Evolutionary conservation across 2,888 invertebrate genomes (phyloP).

Genomic region (Pyrrhia umbra): DNA sequence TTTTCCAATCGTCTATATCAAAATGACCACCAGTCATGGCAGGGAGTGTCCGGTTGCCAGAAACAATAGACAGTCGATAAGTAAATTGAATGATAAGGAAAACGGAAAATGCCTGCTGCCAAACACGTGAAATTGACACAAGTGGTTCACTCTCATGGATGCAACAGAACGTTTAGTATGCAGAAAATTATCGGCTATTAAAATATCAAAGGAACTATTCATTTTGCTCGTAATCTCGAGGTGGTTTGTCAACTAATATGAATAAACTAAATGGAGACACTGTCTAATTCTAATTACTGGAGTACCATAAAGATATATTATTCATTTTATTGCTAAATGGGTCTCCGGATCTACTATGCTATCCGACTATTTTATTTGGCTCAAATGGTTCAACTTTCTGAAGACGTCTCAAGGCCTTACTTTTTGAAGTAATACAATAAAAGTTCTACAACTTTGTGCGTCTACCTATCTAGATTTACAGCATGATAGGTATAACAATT

Average conservation of each 20-base stretch:
- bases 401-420: constrained; percentile 28
- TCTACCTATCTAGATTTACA: constrained; percentile 10
- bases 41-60: constrained; percentile 1
- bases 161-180: constrained; percentile 18
- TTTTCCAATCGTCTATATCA: neutral
- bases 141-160: constrained; percentile 6
- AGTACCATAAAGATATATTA: constrained; percentile 31
- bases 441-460: neutral
- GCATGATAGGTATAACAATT: neutral
- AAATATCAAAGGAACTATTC: constrained; percentile 26
- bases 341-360: neutral
- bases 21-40: neutral
- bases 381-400: constrained; percentile 1
- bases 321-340: constrained; percentile 22
- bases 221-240: constrained; percentile 20
- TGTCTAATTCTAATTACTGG: constrained; percentile 39
- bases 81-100: constrained; percentile 19
- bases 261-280: constrained; percentile 37
- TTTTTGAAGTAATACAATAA: constrained; percentile 22
- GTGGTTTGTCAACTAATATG: constrained; percentile 24
- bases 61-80: constrained; percentile 48
- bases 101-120: constrained; percentile 23
- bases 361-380: constrained; percentile 20
- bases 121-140: constrained; percentile 24
- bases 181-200: constrained; percentile 15